Evolutionary conservation across 2,888 invertebrate genomes (phyloP).

Genomic region (Odontocerum albicorne): DNA sequence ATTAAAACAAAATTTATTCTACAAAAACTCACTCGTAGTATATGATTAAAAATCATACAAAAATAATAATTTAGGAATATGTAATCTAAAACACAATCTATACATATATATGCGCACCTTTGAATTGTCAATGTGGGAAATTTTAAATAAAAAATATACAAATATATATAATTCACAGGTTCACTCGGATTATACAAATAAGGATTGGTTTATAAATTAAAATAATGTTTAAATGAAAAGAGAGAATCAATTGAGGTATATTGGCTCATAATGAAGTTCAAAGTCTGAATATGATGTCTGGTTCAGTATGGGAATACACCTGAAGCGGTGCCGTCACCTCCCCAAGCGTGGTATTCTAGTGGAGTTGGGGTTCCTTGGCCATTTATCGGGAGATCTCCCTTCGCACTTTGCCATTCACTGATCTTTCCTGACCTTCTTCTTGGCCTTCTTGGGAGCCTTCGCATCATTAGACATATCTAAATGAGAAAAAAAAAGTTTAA

Average conservation of each 20-base stretch:
- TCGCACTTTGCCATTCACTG: conserved; percentile 55
- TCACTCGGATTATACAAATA: background rate
- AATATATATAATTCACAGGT: conserved; percentile 3
- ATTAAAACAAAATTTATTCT: background rate
- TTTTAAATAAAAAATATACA: too few species aligned
- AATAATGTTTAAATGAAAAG: conserved; percentile 5
- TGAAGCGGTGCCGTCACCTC: conserved; percentile 4
- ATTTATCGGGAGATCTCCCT: background rate
- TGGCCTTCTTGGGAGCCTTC: conserved; percentile 71
- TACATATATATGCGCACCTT: background rate
- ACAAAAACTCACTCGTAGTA: background rate
- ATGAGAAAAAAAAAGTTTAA: too few species aligned
- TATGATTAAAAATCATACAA: background rate
- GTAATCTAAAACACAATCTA: background rate
- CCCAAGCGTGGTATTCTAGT: background rate
- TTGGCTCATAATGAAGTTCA: conserved; percentile 2
- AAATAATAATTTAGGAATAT: background rate
- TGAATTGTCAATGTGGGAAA: too few species aligned
- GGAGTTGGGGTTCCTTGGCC: background rate
- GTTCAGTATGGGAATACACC: conserved; percentile 2
- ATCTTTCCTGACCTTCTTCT: conserved; percentile 76
- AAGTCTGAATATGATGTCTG: conserved; percentile 8
- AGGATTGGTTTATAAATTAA: too few species aligned
- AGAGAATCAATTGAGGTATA: conserved; percentile 1
- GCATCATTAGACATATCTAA: conserved; percentile 77